phyloP scores from a whole-genome alignment of 2,797 vertebrate genomes.

The Muraenolepis orangiensis region DNA sequence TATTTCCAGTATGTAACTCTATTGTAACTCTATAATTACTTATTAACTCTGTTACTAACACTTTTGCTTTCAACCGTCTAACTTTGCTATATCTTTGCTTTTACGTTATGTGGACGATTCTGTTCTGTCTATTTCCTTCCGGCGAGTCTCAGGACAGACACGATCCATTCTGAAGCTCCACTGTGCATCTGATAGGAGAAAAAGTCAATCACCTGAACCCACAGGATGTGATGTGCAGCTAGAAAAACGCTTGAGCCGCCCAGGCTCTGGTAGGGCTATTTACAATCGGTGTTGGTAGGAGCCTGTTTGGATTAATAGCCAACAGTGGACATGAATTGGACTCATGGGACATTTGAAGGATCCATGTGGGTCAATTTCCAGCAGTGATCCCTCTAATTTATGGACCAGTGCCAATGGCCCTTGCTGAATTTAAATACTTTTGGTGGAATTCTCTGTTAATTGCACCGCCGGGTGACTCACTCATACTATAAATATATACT shows the following conservation, averaged over 20 bases:
- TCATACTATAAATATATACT: no score
- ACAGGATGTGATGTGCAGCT: conserved; percentile 3
- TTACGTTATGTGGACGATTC: conserved; percentile 15
- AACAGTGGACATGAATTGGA: neutral
- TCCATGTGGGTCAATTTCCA: conserved; percentile 12
- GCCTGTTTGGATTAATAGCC: conserved; percentile 4
- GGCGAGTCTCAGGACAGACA: conserved; percentile 18
- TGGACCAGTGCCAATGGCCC: neutral
- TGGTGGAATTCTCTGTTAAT: conserved; percentile 21
- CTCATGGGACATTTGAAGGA: neutral
- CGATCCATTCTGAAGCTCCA: conserved; percentile 34
- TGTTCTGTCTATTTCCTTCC: conserved; percentile 14
- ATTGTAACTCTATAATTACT: neutral
- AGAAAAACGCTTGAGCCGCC: neutral
- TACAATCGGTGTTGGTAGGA: neutral
- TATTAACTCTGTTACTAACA: no score
- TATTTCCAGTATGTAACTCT: neutral
- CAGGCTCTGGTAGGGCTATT: neutral
- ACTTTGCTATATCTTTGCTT: conserved; percentile 2
- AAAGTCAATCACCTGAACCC: neutral
- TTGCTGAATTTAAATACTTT: conserved; percentile 21
- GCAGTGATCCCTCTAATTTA: conserved; percentile 1
- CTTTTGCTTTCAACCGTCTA: conserved; percentile 1
- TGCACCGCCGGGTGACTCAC: conserved; percentile 20
- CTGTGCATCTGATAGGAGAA: conserved; percentile 20